Base-by-base conservation (phyloP, 2,888 invertebrate species). In the Ochropacha duplaris region DNA sequence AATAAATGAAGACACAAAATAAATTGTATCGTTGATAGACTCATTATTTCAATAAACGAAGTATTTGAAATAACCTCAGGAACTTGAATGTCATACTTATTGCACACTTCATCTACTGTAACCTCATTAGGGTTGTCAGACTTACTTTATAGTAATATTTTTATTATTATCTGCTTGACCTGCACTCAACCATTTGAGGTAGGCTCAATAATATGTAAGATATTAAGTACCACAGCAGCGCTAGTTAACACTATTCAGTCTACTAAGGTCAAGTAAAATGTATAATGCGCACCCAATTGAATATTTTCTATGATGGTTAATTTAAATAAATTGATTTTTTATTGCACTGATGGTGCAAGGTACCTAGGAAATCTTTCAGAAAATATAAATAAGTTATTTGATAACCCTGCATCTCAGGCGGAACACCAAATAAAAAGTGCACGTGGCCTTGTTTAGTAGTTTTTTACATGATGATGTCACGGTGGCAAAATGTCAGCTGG, bases 391-490 rank as follows among this genome's bases (percentile, higher is more conserved):
- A 16, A 19, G 19, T 19, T 44, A 44, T 19, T 19, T 19, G 19
- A 16, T 6, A 44, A 44, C 44, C 44, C 44, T 44, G 44, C 44
- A 44, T 44, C 44, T 44, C 44, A n/a, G 44, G 44, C 44, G 44
- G 44, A 44, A 44, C 44, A 26, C 26, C 16, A 51, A 51, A 51
- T 26, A 51, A 51, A 51, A 26, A 51, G 26, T 28, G 28, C 50
- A 51, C 57, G 59, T 14, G 11, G 39, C 67, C 59, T 67, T 66
- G 62, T 55, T 59, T 56, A 16, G 34, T 22, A 11, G 22, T 56
- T 67, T 67, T 64, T 65, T 62, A 34, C 39, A 0, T 16, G 22
- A 57, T 64, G 58, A 68, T 49, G 56, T 61, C 61, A 65, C 36
- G 50, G 19, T 31, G 31, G 31, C 31, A 31, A 52, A 52, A 52